These are phyloP conservation scores for Prenolepis imparis DNA, from an alignment of 2,888 invertebrate genomes.

Conservation along the genomic window DNA sequence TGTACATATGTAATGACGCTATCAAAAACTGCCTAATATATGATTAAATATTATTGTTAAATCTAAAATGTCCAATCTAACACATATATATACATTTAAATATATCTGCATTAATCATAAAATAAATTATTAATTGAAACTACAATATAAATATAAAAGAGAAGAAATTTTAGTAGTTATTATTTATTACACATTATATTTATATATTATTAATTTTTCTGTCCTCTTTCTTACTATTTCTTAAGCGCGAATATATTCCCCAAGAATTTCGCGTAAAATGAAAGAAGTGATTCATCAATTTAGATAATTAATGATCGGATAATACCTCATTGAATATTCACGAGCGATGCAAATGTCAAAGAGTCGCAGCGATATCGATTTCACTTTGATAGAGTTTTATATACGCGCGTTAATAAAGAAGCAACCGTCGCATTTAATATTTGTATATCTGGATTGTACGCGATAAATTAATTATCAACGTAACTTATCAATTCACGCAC, in stretches of 20 bases:
- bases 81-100: neutral
- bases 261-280: neutral
- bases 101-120: neutral
- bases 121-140: conserved; percentile 7
- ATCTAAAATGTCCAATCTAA: neutral
- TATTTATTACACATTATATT: conserved; percentile 1
- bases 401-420: conserved; percentile 35
- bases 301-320: conserved; percentile 42
- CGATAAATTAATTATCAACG: neutral
- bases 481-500: conserved; percentile 40
- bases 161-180: conserved; percentile 7
- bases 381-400: neutral
- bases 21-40: neutral
- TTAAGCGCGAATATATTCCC: neutral
- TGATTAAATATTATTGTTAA: neutral
- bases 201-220: neutral
- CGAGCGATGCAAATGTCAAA: conserved; percentile 9
- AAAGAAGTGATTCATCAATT: conserved; percentile 23
- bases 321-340: conserved; percentile 36
- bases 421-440: conserved; percentile 17
- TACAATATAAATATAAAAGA: conserved; percentile 9
- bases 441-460: conserved; percentile 3
- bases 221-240: neutral
- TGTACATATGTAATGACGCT: neutral
- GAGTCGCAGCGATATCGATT: conserved; percentile 1